Conservation (phyloP, 2,888 invertebrate genomes). For the Yponomeuta plumbellus region DNA sequence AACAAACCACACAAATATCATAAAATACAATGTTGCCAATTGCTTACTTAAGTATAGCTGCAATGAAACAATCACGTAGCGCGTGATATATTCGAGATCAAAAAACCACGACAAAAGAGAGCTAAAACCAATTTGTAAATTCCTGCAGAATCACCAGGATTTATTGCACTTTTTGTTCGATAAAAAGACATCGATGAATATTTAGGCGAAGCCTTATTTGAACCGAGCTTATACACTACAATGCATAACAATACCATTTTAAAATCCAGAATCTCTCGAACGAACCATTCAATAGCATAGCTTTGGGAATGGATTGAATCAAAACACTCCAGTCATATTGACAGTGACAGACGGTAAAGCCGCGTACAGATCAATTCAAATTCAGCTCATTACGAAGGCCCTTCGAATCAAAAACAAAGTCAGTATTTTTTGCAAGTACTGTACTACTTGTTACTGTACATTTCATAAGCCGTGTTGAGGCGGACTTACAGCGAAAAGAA, state of each 20-base stretch:
- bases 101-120: background rate
- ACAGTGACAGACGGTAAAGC: too few species aligned
- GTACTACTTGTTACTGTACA: too few species aligned
- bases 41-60: background rate
- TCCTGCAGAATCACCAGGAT: background rate
- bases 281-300: too few species aligned
- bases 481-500: conserved; percentile 88
- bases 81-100: background rate
- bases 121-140: background rate
- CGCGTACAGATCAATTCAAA: too few species aligned
- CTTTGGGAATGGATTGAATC: too few species aligned
- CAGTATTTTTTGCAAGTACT: too few species aligned
- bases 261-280: too few species aligned
- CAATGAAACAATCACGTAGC: background rate
- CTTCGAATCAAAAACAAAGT: too few species aligned
- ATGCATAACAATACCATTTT: too few species aligned
- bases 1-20: background rate
- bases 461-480: background rate
- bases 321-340: too few species aligned
- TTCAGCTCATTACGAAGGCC: too few species aligned
- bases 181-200: background rate
- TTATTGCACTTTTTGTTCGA: background rate
- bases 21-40: background rate
- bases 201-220: background rate
- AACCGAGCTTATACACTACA: too few species aligned